Percentiles rank a stretch among this genome's conserved stretches.
Evolutionary conservation across 2,888 invertebrate species (phyloP).

Genomic region (Mythimna pallens): DNA sequence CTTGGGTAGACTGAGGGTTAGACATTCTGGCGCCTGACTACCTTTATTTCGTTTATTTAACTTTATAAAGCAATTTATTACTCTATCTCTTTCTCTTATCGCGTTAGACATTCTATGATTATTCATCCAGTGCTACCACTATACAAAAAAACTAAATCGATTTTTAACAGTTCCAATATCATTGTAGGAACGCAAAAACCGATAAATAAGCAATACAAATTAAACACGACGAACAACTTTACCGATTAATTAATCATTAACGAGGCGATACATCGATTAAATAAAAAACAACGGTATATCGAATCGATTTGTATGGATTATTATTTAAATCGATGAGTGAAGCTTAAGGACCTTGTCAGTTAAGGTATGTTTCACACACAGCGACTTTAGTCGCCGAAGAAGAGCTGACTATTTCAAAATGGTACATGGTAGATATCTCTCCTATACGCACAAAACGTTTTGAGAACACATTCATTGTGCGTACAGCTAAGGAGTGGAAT

Average conservation of each 20-base stretch:
- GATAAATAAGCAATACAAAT: slow-evolving; percentile 59
- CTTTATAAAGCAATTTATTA: too few relatives aligned
- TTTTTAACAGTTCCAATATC: slow-evolving; percentile 29
- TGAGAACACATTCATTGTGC: too few relatives aligned
- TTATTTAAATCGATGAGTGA: slow-evolving; percentile 50
- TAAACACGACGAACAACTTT: slow-evolving; percentile 54
- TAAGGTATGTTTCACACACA: not conserved
- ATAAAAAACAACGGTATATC: slow-evolving; percentile 57
- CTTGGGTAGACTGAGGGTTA: too few relatives aligned
- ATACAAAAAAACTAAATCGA: slow-evolving; percentile 24
- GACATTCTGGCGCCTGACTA: too few relatives aligned
- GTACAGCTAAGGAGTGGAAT: too few relatives aligned
- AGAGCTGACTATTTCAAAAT: not conserved
- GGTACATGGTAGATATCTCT: not conserved
- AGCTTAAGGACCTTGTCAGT: slow-evolving; percentile 35
- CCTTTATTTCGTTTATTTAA: too few relatives aligned
- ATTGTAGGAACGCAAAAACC: slow-evolving; percentile 33
- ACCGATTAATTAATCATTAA: slow-evolving; percentile 64
- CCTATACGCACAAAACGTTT: too few relatives aligned
- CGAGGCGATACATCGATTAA: slow-evolving; percentile 65
- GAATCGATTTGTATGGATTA: slow-evolving; percentile 59
- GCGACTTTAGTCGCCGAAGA: not conserved
- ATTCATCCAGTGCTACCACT: not conserved
- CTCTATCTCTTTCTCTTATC: not conserved
- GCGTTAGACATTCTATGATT: not conserved